A percentile compares a stretch with the other conserved stretches of the same genome.
phyloP scores from a whole-genome alignment of 2,113 vertebrate genomes.

The Rhinolophus ferrumequinum region DNA sequence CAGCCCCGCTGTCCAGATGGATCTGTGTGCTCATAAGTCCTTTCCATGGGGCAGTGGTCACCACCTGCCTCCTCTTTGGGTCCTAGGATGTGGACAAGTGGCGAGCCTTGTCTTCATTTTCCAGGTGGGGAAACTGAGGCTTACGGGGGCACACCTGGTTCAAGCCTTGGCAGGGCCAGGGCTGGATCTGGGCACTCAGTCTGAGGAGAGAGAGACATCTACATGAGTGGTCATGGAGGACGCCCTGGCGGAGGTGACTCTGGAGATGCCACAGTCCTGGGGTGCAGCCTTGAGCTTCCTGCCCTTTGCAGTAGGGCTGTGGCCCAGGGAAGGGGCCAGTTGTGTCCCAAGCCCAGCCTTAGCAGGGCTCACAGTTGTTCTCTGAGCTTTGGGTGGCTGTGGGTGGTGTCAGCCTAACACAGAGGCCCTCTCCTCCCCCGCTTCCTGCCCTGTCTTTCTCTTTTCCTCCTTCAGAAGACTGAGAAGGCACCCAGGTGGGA shows the following conservation, averaged over 20 bases:
- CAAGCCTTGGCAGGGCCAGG: neutral
- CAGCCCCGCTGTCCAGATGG: rapidly evolving
- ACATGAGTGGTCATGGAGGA: neutral
- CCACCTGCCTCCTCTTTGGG: neutral
- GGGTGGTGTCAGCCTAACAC: neutral
- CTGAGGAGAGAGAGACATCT: neutral
- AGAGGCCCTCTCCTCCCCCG: neutral
- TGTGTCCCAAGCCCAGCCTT: neutral
- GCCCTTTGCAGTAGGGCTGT: neutral
- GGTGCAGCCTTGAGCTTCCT: neutral
- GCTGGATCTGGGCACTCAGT: neutral
- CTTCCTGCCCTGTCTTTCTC: constrained; percentile 38
- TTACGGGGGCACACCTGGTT: neutral
- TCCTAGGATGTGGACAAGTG: neutral
- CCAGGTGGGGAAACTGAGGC: neutral
- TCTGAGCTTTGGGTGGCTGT: neutral
- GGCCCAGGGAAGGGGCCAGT: neutral
- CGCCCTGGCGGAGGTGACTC: neutral
- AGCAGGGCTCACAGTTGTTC: neutral
- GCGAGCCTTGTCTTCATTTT: constrained; percentile 18
- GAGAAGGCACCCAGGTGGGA: constrained; percentile 53
- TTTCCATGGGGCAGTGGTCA: no score
- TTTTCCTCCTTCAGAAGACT: constrained; percentile 43
- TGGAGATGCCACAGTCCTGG: neutral
- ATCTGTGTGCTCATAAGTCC: neutral